Evolutionary conservation across 2,888 invertebrate species (phyloP).

Genomic region (Drosophila ustulata): DNA sequence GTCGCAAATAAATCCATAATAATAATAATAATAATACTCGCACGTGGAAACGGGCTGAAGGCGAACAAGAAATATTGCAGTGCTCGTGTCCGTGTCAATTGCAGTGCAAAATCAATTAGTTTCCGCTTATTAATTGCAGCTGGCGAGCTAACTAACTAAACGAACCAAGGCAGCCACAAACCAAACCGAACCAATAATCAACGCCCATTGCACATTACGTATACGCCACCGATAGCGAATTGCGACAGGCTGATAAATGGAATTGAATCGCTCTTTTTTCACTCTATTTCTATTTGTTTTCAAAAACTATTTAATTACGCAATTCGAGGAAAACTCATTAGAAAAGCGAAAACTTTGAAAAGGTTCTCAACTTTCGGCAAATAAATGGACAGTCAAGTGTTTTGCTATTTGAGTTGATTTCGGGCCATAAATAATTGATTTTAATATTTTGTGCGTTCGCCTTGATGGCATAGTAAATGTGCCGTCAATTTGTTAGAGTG

Average conservation of each 20-base stretch:
- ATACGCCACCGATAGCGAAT: conserved; percentile 4
- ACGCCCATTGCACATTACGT: conserved; percentile 25
- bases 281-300: neutral
- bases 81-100: conserved; percentile 24
- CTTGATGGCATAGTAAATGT: conserved; percentile 18
- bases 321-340: neutral
- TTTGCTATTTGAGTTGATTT: neutral
- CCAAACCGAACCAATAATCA: conserved; percentile 29
- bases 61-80: conserved; percentile 10
- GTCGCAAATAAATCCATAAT: neutral
- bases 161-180: conserved; percentile 10
- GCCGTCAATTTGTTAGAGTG: conserved; percentile 4
- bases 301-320: neutral
- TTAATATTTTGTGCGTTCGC: neutral
- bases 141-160: conserved; percentile 18
- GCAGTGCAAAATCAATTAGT: conserved; percentile 45
- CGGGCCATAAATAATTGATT: neutral
- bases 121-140: conserved; percentile 45
- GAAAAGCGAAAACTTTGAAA: neutral
- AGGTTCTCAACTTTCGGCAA: neutral
- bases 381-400: neutral
- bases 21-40: neutral
- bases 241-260: neutral
- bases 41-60: neutral
- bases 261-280: neutral